Conservation (phyloP, 2,113 vertebrate species). For the Stercorarius parasiticus region DNA sequence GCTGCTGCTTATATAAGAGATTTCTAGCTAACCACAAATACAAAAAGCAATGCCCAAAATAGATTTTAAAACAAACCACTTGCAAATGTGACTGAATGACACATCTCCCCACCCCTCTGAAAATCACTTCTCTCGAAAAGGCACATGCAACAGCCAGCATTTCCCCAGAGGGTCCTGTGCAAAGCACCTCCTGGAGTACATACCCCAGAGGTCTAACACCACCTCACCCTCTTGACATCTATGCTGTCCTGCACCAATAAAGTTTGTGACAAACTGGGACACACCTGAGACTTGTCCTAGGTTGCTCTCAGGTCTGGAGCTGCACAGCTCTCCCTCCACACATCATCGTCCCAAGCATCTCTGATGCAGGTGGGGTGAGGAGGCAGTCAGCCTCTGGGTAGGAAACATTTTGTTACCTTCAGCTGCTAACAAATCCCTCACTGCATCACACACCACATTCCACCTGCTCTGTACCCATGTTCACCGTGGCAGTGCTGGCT, state of each 20-base stretch:
- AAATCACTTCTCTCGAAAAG: neutral
- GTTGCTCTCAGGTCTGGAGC: neutral
- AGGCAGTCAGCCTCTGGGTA: neutral
- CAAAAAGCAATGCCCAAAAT: conserved; percentile 23
- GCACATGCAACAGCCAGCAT: neutral
- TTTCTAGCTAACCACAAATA: conserved; percentile 55
- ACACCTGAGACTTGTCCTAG: neutral
- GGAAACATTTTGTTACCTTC: neutral
- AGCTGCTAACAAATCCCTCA: neutral
- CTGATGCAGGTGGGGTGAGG: neutral
- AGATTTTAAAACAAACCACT: conserved; percentile 5
- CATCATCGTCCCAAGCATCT: neutral
- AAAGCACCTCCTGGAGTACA: neutral
- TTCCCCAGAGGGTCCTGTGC: neutral
- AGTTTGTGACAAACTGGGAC: neutral
- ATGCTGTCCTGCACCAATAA: neutral
- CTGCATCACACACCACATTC: neutral
- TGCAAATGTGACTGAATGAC: conserved; percentile 21
- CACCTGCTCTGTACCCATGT: neutral
- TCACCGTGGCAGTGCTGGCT: neutral
- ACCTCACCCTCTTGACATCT: neutral
- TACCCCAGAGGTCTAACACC: neutral
- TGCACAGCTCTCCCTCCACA: neutral
- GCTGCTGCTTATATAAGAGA: conserved; percentile 63
- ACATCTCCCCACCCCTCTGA: neutral